A percentile compares a stretch with the other conserved stretches of the same genome.
Evolutionary conservation across 2,888 invertebrate genomes (phyloP).

Genomic region (Hylaea fasciaria): DNA sequence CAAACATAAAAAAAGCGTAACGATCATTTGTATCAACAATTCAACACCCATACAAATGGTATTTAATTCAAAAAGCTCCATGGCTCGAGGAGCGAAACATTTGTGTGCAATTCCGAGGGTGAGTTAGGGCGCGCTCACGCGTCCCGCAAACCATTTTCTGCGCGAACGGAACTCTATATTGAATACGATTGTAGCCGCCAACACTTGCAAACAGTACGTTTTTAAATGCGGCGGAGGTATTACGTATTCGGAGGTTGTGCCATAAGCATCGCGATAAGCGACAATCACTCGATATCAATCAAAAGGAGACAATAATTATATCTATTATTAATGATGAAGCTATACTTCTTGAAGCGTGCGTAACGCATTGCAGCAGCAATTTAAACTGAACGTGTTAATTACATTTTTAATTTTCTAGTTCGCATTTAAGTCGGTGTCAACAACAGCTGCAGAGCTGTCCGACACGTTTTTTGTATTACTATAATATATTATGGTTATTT

Average conservation of each 20-base stretch:
- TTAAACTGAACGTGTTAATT: no score
- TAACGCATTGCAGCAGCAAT: no score
- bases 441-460: no score
- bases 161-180: slow-evolving; percentile 75
- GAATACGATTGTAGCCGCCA: slow-evolving; percentile 73
- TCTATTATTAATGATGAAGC: no score
- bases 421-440: no score
- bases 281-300: no score
- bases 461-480: no score
- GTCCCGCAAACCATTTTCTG: slow-evolving; percentile 73
- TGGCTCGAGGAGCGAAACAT: slow-evolving; percentile 24
- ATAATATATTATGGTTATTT: no score
- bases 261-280: no score
- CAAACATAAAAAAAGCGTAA: background rate
- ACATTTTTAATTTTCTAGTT: no score
- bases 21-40: slow-evolving; percentile 4
- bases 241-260: background rate
- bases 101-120: slow-evolving; percentile 35
- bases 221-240: slow-evolving; percentile 17
- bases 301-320: no score
- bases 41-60: slow-evolving; percentile 29
- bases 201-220: slow-evolving; percentile 40
- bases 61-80: slow-evolving; percentile 35
- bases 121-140: slow-evolving; percentile 57
- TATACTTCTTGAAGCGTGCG: background rate